Evolutionary conservation across 2,888 invertebrate species (phyloP).

Genomic region (Zygaena filipendulae): DNA sequence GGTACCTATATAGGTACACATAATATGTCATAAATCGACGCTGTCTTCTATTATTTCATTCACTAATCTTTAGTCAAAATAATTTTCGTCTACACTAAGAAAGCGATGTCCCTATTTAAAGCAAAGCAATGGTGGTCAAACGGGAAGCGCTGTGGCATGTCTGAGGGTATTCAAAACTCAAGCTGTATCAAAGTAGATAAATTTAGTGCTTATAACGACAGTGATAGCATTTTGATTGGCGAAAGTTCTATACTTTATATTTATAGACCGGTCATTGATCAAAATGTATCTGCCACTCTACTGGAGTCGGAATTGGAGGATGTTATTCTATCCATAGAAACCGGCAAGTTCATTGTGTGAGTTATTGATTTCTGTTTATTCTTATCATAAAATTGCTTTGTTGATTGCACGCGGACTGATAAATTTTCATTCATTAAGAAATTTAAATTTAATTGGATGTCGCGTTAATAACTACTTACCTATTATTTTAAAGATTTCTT

Average conservation of each 20-base stretch:
- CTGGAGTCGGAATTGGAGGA: slow-evolving; percentile 80
- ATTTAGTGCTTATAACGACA: slow-evolving; percentile 83
- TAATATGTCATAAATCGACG: too few relatives aligned
- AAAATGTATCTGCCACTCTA: slow-evolving; percentile 73
- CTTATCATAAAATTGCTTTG: background rate
- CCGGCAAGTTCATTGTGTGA: slow-evolving; percentile 88
- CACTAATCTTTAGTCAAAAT: too few relatives aligned
- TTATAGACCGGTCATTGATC: slow-evolving; percentile 40
- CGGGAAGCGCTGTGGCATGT: slow-evolving; percentile 68
- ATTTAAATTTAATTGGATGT: too few relatives aligned
- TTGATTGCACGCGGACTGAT: too few relatives aligned
- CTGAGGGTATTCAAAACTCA: slow-evolving; percentile 71
- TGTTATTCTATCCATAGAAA: slow-evolving; percentile 83
- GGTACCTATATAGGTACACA: too few relatives aligned
- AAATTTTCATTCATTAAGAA: background rate
- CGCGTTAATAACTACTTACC: too few relatives aligned
- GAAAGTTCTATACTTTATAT: slow-evolving; percentile 42
- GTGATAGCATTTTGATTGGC: slow-evolving; percentile 77
- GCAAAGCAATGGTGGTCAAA: slow-evolving; percentile 90
- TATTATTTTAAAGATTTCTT: too few relatives aligned
- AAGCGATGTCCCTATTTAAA: slow-evolving; percentile 91
- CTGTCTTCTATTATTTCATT: too few relatives aligned
- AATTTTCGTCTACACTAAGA: too few relatives aligned
- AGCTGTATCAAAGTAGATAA: slow-evolving; percentile 75
- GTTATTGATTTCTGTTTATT: slow-evolving; percentile 27